Percentiles rank a stretch among this genome's conserved stretches.
Evolutionary conservation across 2,113 vertebrate genomes (phyloP).

Genomic region (Sylvia atricapilla): DNA sequence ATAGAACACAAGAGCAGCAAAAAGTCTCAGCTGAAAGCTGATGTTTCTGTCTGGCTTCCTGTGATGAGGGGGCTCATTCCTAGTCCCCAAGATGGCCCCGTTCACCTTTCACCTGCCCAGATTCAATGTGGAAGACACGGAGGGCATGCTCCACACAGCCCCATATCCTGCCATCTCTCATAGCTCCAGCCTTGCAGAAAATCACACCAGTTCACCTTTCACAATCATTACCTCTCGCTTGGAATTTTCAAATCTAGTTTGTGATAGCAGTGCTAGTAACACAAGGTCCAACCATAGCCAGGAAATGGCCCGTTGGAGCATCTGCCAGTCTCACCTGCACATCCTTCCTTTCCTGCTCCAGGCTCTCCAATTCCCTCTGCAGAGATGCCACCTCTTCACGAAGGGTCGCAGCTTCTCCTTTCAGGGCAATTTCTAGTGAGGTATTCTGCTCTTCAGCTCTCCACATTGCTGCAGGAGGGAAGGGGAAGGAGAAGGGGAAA

Average conservation of each 20-base stretch:
- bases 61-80: neutral
- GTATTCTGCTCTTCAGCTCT: too few relatives aligned
- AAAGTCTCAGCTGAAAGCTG: neutral
- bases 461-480: too few relatives aligned
- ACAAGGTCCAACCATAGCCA: neutral
- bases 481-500: too few relatives aligned
- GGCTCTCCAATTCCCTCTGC: conserved; percentile 9
- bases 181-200: neutral
- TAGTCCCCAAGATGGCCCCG: too few relatives aligned
- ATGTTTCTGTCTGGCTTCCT: neutral
- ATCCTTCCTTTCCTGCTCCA: conserved; percentile 55
- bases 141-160: neutral
- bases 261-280: neutral
- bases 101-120: neutral
- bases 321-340: conserved; percentile 55
- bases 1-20: neutral
- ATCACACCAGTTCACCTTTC: neutral
- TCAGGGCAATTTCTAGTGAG: neutral
- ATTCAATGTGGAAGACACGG: neutral
- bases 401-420: conserved; percentile 6
- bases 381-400: conserved; percentile 43
- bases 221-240: conserved; percentile 26
- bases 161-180: neutral
- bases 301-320: neutral
- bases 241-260: neutral